Conservation (phyloP, 1,140 invertebrate species). For the Oscheius sp. region DNA sequence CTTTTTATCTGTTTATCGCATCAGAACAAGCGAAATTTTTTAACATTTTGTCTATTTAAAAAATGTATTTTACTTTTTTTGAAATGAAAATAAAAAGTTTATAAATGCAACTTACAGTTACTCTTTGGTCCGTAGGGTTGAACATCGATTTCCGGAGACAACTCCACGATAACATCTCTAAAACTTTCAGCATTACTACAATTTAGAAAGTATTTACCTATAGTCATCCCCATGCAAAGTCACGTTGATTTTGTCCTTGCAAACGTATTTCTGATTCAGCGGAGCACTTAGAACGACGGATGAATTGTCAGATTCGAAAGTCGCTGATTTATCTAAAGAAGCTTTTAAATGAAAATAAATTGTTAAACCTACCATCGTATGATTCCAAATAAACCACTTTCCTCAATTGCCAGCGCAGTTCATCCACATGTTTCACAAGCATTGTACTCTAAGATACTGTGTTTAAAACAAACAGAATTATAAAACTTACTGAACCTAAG, state of each 20-base stretch:
- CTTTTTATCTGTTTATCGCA: too few relatives aligned
- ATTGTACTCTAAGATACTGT: slow-evolving; percentile 10
- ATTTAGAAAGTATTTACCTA: slow-evolving; percentile 3
- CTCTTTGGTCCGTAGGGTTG: slow-evolving; percentile 27
- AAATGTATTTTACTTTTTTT: slow-evolving; percentile 6
- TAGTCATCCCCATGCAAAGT: slow-evolving; percentile 23
- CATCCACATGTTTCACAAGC: slow-evolving; percentile 17
- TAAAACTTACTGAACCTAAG: slow-evolving; percentile 17
- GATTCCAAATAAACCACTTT: slow-evolving; percentile 24
- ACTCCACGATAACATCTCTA: slow-evolving; percentile 15
- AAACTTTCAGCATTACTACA: too few relatives aligned
- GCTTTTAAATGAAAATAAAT: neutral
- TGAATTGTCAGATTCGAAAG: slow-evolving; percentile 31
- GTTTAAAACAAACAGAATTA: neutral
- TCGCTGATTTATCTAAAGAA: slow-evolving; percentile 12
- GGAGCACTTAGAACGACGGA: slow-evolving; percentile 24
- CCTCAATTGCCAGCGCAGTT: slow-evolving; percentile 30
- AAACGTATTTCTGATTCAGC: slow-evolving; percentile 29
- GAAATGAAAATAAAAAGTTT: too few relatives aligned
- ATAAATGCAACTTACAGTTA: slow-evolving; percentile 33
- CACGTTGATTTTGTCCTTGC: slow-evolving; percentile 31
- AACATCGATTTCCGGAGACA: slow-evolving; percentile 32
- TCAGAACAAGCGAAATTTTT: too few relatives aligned
- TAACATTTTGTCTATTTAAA: neutral
- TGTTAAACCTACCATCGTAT: neutral